Evolutionary conservation across 2,797 vertebrate genomes (phyloP).

Genomic region (Eulemur mongoz): DNA sequence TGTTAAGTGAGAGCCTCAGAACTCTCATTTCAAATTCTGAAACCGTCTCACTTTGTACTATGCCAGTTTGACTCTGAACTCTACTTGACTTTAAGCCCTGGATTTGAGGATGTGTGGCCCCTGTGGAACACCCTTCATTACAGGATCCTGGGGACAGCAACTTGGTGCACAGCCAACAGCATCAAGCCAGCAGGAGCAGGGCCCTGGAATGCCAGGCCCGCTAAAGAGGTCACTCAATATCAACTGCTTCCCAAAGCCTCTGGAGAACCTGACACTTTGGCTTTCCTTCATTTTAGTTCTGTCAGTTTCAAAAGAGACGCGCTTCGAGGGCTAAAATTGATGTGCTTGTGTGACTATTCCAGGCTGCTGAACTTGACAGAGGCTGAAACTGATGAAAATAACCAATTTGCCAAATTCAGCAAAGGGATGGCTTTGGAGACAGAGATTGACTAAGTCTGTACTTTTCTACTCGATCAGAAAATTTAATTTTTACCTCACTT

Average conservation of each 20-base stretch:
- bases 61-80: not conserved
- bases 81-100: constrained; percentile 26
- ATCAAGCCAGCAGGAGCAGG: not conserved
- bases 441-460: constrained; percentile 56
- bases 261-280: not conserved
- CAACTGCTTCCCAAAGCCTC: not conserved
- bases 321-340: constrained; percentile 56
- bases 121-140: not conserved
- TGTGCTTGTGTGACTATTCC: constrained; percentile 53
- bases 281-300: constrained; percentile 59
- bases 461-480: constrained; percentile 47
- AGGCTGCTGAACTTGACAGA: constrained; percentile 63
- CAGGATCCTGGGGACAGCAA: not conserved
- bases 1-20: not conserved
- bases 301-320: constrained; percentile 64
- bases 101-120: not conserved
- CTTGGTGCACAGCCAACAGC: not conserved
- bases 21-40: not conserved
- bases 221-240: constrained; percentile 33
- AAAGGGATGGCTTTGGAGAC: constrained; percentile 55
- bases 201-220: not conserved
- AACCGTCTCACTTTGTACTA: not conserved
- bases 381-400: constrained; percentile 66
- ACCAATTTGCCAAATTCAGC: constrained; percentile 75
- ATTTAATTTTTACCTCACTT: constrained; percentile 63